phyloP scores from a whole-genome alignment of 2,113 vertebrate species.

The Pollachius pollachius region DNA sequence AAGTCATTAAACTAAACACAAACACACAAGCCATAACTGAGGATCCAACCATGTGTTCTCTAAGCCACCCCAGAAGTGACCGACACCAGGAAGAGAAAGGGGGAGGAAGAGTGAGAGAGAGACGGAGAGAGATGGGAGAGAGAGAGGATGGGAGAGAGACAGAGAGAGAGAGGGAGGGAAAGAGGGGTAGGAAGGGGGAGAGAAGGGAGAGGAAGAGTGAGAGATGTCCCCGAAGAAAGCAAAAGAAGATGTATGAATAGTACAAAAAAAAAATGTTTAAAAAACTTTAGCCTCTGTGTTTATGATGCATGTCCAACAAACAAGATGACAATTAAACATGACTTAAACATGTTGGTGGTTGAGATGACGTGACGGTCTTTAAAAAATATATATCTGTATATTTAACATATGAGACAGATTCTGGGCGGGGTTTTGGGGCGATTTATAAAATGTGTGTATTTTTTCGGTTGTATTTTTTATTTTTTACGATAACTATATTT shows the following conservation, averaged over 20 bases:
- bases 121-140: too few species aligned
- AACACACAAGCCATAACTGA: conserved; percentile 74
- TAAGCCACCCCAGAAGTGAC: conserved; percentile 12
- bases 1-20: conserved; percentile 52
- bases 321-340: conserved; percentile 48
- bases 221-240: not conserved
- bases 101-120: too few species aligned
- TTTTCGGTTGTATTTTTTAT: conserved; percentile 78
- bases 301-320: conserved; percentile 79
- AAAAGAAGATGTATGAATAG: not conserved
- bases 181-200: conserved; percentile 23
- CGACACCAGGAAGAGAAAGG: too few species aligned
- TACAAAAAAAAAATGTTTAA: conserved; percentile 23
- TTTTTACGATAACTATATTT: conserved; percentile 79
- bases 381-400: conserved; percentile 67
- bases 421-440: conserved; percentile 61
- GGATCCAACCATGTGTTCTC: conserved; percentile 33
- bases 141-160: too few species aligned
- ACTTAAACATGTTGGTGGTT: conserved; percentile 62
- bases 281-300: conserved; percentile 75
- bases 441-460: conserved; percentile 82
- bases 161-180: conserved; percentile 21
- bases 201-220: conserved; percentile 25
- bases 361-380: conserved; percentile 64
- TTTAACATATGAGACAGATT: conserved; percentile 60